Conservation (phyloP, 2,113 vertebrate species). For the Nansenia antarctica region DNA sequence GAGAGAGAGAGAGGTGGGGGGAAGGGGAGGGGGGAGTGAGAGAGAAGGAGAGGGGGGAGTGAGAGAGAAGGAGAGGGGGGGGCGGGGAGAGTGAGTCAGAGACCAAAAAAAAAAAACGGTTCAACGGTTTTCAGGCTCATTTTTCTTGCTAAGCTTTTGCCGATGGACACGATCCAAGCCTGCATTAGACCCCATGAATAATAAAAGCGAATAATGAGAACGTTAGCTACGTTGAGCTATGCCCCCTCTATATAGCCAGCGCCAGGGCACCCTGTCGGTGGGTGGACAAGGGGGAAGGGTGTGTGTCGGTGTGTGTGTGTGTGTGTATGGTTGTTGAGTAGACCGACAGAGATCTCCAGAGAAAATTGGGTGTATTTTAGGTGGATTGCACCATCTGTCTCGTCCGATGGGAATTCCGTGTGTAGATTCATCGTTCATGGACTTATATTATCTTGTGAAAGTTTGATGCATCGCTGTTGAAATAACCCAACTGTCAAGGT, state of each 20-base stretch:
- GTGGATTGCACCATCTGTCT: constrained; percentile 27
- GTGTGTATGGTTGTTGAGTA: constrained; percentile 16
- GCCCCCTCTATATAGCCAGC: background rate
- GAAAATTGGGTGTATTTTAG: constrained; percentile 11
- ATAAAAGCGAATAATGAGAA: constrained; percentile 58
- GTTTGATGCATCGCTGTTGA: constrained; percentile 11
- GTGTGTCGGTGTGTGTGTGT: background rate
- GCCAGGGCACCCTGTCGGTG: constrained; percentile 25
- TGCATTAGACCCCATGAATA: constrained; percentile 69
- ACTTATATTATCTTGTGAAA: constrained; percentile 43
- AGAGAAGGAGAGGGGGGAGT: constrained; percentile 12
- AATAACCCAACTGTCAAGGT: too few species aligned
- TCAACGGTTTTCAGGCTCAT: constrained; percentile 36
- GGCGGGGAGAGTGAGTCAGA: background rate
- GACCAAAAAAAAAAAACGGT: constrained; percentile 37
- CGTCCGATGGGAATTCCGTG: constrained; percentile 19
- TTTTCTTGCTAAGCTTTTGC: constrained; percentile 43
- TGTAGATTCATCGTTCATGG: constrained; percentile 29
- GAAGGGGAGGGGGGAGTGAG: background rate
- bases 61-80: background rate
- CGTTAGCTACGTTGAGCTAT: constrained; percentile 42
- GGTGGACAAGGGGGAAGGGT: constrained; percentile 9
- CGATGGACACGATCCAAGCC: constrained; percentile 52
- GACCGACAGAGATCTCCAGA: constrained; percentile 26
- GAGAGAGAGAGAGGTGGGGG: background rate